Conservation (phyloP, 2,888 invertebrate species). For the Dendrolimus houi region DNA sequence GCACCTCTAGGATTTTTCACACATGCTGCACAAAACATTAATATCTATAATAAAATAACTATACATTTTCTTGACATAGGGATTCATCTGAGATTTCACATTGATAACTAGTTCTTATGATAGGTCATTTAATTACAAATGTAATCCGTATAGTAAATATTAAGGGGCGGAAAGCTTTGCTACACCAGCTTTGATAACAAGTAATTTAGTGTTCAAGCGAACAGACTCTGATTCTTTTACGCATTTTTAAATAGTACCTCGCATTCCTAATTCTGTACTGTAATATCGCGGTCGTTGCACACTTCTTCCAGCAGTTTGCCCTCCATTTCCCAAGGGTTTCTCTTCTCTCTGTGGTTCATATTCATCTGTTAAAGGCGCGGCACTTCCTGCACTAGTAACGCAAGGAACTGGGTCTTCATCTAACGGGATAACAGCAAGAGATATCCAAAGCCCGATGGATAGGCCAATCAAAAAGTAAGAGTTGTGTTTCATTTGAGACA, state of each 20-base stretch:
- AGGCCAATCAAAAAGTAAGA: slow-evolving; percentile 76
- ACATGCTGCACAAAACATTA: too few species aligned
- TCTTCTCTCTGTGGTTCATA: slow-evolving; percentile 58
- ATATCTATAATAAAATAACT: too few species aligned
- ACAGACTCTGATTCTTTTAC: too few species aligned
- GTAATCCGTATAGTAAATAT: too few species aligned
- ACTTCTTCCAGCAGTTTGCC: slow-evolving; percentile 46
- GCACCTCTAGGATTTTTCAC: too few species aligned
- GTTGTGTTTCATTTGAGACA: slow-evolving; percentile 72
- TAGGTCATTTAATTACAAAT: too few species aligned
- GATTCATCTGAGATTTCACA: too few species aligned
- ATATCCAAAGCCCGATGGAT: slow-evolving; percentile 72
- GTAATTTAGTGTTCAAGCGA: too few species aligned
- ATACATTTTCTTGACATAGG: too few species aligned
- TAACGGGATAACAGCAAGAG: slow-evolving; percentile 66
- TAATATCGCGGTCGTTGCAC: slow-evolving; percentile 93
- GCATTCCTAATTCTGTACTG: slow-evolving; percentile 95
- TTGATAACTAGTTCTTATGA: too few species aligned
- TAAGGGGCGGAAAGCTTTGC: too few species aligned
- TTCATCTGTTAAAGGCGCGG: slow-evolving; percentile 31
- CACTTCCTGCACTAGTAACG: slow-evolving; percentile 14
- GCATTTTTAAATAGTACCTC: slow-evolving; percentile 36
- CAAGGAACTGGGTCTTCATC: slow-evolving; percentile 42
- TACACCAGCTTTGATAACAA: too few species aligned
- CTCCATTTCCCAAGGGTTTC: slow-evolving; percentile 35